Evolutionary conservation across 2,888 invertebrate genomes (phyloP), one percentile per base, ranked within the genome.

Genomic region (Acleris laterana): DNA sequence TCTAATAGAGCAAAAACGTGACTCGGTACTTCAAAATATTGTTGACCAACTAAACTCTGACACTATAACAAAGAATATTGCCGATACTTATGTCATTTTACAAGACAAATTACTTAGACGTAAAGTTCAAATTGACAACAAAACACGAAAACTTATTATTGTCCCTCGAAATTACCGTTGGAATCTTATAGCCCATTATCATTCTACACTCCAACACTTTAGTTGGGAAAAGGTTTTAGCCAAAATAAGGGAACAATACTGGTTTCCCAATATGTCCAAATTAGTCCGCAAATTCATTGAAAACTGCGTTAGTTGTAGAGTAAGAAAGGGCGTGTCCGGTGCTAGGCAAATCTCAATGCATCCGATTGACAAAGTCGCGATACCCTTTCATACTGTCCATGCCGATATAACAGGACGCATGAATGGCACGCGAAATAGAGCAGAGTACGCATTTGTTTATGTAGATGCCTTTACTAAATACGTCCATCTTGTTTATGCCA

Each of bases 401-500:
- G 16, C 5, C 4, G 42, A 42, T 13, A 42, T 28, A 28, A 28
- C 28, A 6, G 28, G 28, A 13, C 13, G 16, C 2, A 13, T 42
- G 48, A 63, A 50, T 48, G 70, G 69, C 17, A 62, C 6, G 9
- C 28, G 28, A 28, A 28, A 22, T 51, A 22, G 38, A 6, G n/a
- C 17, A 2, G 28, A 28, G 2, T 71, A 71, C 49, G 70, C 63
- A 0, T 50, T 72, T 6, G 69, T 72, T 4, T 53, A 62, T 38
- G 38, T 71, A 11, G 72, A 70, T 32, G 72, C 64, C 16, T 72
- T 67, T 20, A 62, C 70, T 0, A 70, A 72, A 52, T 72, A 28
- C 9, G 28, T 44, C 17, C 67, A 66, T 50, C 50, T 49, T 42
- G 44, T 64, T 20, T 59, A 38, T 16, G 48, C 66, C 7, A 62